Percentiles rank a stretch among this genome's conserved stretches.
Evolutionary conservation across 1,140 invertebrate species (phyloP).

Genomic region (Harpegnathos saltator): DNA sequence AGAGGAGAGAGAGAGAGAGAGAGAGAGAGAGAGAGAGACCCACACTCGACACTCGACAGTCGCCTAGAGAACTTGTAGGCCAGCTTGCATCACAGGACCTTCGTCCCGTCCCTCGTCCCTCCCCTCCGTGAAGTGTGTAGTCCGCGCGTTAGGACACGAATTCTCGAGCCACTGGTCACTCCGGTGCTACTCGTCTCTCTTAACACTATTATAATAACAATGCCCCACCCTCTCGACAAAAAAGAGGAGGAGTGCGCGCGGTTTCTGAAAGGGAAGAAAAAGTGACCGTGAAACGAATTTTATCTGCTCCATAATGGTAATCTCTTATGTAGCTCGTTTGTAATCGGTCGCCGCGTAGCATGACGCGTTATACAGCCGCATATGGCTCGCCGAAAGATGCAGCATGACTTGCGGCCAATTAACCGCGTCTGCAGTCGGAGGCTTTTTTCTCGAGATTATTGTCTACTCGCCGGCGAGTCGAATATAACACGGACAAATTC

Average conservation of each 20-base stretch:
- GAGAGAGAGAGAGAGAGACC: too few relatives aligned
- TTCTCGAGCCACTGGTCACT: conserved; percentile 42
- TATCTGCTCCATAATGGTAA: background rate
- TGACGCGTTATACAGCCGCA: background rate
- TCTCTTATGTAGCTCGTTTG: background rate
- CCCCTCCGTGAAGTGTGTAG: conserved; percentile 20
- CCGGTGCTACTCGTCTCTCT: background rate
- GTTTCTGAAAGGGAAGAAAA: background rate
- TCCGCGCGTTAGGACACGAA: conserved; percentile 22
- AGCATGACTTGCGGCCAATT: too few relatives aligned
- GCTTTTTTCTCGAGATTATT: too few relatives aligned
- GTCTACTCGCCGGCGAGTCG: background rate
- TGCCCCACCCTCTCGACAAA: conserved; percentile 2
- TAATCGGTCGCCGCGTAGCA: background rate
- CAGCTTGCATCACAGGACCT: background rate
- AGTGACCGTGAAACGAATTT: background rate
- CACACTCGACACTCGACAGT: background rate
- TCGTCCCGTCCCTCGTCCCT: background rate
- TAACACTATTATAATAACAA: conserved; percentile 39
- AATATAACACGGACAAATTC: background rate
- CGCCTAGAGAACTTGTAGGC: background rate
- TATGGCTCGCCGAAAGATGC: too few relatives aligned
- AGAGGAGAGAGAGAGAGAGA: too few relatives aligned
- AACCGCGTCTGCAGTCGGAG: too few relatives aligned
- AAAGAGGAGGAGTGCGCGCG: background rate